A percentile compares a stretch with the other conserved stretches of the same genome.
Evolutionary conservation across 2,888 invertebrate species (phyloP).

Genomic region (Ormyrus pomaceus): DNA sequence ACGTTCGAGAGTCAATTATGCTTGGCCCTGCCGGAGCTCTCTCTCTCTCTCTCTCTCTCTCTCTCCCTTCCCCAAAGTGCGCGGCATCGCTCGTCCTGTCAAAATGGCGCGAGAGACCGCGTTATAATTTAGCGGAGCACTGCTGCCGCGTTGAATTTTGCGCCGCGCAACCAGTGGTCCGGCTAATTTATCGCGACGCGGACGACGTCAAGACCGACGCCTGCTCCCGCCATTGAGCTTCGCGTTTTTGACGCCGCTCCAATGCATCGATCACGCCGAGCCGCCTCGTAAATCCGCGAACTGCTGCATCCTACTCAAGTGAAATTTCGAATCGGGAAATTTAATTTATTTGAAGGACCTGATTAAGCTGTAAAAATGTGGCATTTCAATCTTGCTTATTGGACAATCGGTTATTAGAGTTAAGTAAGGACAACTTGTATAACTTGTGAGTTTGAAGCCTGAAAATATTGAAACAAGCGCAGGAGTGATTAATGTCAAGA

Average conservation of each 20-base stretch:
- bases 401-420: too few species aligned
- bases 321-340: too few species aligned
- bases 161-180: conserved; percentile 39
- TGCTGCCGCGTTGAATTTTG: background rate
- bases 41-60: background rate
- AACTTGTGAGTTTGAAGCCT: too few species aligned
- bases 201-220: background rate
- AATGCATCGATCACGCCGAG: too few species aligned
- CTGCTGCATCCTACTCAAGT: too few species aligned
- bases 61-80: background rate
- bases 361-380: too few species aligned
- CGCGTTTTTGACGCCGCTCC: conserved; percentile 10
- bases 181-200: conserved; percentile 51
- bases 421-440: too few species aligned
- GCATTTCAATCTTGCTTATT: too few species aligned
- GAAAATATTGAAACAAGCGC: too few species aligned
- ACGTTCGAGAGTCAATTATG: conserved; percentile 58
- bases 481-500: background rate
- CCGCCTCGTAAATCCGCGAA: too few species aligned
- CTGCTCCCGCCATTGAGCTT: background rate
- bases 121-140: conserved; percentile 39
- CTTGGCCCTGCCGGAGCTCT: conserved; percentile 20
- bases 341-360: too few species aligned
- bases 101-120: background rate
- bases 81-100: background rate